Evolutionary conservation across 2,113 vertebrate genomes (phyloP), one percentile per base, ranked within the genome.

Genomic region (Cyphomyrus plagiostoma): DNA sequence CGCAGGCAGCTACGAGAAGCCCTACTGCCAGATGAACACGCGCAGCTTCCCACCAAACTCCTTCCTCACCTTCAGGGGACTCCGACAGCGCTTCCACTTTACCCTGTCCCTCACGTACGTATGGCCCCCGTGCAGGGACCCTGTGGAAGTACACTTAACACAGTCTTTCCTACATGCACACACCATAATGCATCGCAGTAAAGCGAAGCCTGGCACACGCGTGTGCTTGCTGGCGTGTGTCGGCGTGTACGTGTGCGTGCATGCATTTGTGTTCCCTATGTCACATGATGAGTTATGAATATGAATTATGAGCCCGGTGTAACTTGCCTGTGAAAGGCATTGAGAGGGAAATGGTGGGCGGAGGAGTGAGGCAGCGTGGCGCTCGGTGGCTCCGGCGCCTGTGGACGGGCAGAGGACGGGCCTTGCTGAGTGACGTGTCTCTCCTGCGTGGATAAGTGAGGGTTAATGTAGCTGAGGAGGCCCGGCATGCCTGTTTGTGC

Each of bases 31-130:
- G 94, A 97, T 98, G 96, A 98, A 96, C 93, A 97, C 97, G 0
- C 96, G 98, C 87, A 97, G 97, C 95, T 99, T 99, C 92, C 97
- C 98, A 0, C 95, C 96, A 0, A 95, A 91, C 50, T 97, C 98
- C 92, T 99, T 99, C 94, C 89, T 99, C 94, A 99, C 98, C 92
- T 99, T 99, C 93, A 97, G 95, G 10, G 98, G 98, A 39, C 97
- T 99, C 50, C 97, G 97, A 26, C 98, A 99, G 94, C 97, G 98
- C 84, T 99, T 99, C 93, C 98, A 98, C 95, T 99, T 99, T 95
- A 97, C 97, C 52, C 94, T 99, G 7, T 94, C 97, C n/a, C 98
- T 99, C 92, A 97, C 96, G 98, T 99, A 95, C 97, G 97, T 94
- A 87, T 9, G 35, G 56, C 3, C 46, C 42, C 48, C 42, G 49